Evolutionary conservation across 2,113 vertebrate species (phyloP).

Genomic region (Platysteira castanea): DNA sequence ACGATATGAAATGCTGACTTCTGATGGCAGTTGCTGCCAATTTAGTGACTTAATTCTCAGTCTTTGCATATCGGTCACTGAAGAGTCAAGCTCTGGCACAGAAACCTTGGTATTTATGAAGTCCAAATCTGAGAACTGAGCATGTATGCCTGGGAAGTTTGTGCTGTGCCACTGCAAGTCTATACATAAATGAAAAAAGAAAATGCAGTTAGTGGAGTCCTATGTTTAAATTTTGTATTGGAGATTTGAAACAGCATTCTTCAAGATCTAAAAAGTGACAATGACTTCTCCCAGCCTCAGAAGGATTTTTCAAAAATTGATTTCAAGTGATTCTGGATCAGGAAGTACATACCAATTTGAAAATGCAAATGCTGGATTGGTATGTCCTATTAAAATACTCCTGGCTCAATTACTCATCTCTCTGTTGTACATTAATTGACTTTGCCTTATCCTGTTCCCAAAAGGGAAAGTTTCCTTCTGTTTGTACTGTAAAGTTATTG

Average conservation of each 20-base stretch:
- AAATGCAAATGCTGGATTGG: background rate
- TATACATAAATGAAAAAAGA: background rate
- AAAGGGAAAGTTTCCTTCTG: background rate
- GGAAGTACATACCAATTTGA: background rate
- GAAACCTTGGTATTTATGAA: background rate
- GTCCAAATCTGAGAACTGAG: background rate
- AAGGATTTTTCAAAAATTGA: background rate
- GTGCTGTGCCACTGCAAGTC: background rate
- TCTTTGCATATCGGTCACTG: background rate
- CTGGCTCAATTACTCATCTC: conserved; percentile 16
- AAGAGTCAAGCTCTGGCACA: background rate
- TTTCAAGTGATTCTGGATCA: background rate
- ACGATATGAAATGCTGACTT: background rate
- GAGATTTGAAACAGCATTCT: background rate
- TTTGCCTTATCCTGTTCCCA: background rate
- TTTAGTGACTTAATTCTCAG: background rate
- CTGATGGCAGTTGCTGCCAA: background rate
- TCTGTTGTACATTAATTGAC: conserved; percentile 12
- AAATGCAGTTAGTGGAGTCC: background rate
- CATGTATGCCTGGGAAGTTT: background rate
- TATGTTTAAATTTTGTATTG: background rate
- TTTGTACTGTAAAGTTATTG: conserved; percentile 19
- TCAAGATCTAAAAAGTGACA: background rate
- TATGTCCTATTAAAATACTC: conserved; percentile 1
- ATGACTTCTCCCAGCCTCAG: background rate